Conservation (phyloP, 2,888 invertebrate species). For the Netelia melanura region DNA sequence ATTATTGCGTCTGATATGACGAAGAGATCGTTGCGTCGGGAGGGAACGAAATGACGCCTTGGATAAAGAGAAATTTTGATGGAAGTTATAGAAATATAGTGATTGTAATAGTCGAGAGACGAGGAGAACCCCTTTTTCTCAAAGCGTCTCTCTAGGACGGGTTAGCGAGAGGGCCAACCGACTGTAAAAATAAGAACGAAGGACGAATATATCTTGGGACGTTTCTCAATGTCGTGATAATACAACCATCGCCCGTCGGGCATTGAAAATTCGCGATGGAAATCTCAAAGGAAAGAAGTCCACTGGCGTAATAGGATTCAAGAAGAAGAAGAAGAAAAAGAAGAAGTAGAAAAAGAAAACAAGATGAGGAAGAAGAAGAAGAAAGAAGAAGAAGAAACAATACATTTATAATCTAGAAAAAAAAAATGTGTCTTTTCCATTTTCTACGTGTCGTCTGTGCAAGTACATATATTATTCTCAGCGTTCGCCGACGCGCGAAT, state of each 20-base stretch:
- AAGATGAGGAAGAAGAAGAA: neutral
- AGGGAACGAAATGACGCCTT: too few species aligned
- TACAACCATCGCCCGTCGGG: neutral
- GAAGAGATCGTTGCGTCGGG: too few species aligned
- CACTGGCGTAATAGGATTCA: neutral
- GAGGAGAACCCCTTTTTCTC: neutral
- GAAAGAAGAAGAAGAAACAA: slow-evolving; percentile 38
- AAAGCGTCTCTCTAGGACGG: neutral
- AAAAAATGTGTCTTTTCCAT: slow-evolving; percentile 71
- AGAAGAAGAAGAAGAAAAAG: neutral
- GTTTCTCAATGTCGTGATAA: neutral
- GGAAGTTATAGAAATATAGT: too few species aligned
- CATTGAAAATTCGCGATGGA: neutral
- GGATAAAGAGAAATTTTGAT: too few species aligned
- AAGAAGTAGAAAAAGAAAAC: neutral
- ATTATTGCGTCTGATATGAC: too few species aligned
- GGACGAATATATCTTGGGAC: neutral
- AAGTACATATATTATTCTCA: slow-evolving; percentile 58
- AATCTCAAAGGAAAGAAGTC: neutral
- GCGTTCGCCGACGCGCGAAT: slow-evolving; percentile 39
- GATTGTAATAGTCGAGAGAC: neutral
- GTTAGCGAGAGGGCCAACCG: neutral
- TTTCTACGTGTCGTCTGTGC: slow-evolving; percentile 73
- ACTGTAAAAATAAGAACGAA: neutral
- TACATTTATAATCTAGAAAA: slow-evolving; percentile 51